phyloP scores from a whole-genome alignment of 2,888 invertebrate genomes.

The Agrochola lota region DNA sequence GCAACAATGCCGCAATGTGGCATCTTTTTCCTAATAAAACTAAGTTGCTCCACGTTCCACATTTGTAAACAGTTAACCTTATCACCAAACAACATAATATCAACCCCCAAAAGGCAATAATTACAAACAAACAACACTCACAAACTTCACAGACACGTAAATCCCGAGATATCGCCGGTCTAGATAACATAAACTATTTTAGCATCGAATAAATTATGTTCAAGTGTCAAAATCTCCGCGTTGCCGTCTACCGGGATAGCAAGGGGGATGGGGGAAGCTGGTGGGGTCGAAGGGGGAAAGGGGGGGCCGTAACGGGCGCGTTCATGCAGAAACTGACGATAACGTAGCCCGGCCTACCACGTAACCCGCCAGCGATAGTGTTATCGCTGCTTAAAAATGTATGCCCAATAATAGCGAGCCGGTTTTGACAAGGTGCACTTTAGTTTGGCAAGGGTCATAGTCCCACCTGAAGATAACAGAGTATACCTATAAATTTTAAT shows the following conservation, averaged over 20 bases:
- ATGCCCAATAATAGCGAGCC: constrained; percentile 84
- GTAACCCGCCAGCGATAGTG: constrained; percentile 86
- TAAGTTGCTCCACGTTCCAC: neutral
- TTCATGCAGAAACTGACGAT: constrained; percentile 90
- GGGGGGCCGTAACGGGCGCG: constrained; percentile 86
- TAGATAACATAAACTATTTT: constrained; percentile 72
- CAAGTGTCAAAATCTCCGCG: constrained; percentile 88
- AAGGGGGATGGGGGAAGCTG: constrained; percentile 56
- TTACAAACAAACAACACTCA: constrained; percentile 47
- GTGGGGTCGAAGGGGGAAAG: constrained; percentile 65
- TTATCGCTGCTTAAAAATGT: constrained; percentile 88
- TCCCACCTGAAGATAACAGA: constrained; percentile 69
- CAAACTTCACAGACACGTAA: constrained; percentile 64
- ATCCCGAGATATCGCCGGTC: constrained; percentile 59
- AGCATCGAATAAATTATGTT: constrained; percentile 84
- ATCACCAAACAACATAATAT: neutral
- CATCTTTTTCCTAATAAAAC: neutral
- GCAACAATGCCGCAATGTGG: neutral
- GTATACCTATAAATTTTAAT: constrained; percentile 46
- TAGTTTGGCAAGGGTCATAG: constrained; percentile 68
- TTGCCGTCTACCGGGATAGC: constrained; percentile 76
- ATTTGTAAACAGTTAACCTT: neutral
- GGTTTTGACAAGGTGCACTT: constrained; percentile 77
- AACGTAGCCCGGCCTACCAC: constrained; percentile 88
- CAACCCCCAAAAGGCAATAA: constrained; percentile 33